Base-by-base conservation (phyloP, 2,797 vertebrate genomes). In the Echiichthys vipera region DNA sequence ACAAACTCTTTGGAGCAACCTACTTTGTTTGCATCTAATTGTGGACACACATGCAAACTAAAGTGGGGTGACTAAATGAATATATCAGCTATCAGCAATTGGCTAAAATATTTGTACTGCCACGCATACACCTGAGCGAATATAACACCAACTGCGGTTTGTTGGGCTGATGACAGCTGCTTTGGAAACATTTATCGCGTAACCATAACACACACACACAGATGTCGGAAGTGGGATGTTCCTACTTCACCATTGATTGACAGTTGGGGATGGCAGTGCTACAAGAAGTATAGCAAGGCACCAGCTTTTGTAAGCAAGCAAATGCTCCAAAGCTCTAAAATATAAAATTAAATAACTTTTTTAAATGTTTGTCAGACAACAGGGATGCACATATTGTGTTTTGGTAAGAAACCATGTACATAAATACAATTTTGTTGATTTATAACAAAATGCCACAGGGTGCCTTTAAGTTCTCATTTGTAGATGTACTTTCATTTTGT, bases 121-220 rank as follows among this genome's bases (percentile, higher is more conserved):
- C n/a, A n/a, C n/a, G n/a, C n/a, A n/a, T n/a, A n/a, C n/a, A n/a
- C n/a, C n/a, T n/a, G n/a, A n/a, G n/a, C n/a, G n/a, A n/a, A n/a
- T n/a, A n/a, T n/a, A n/a, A n/a, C n/a, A n/a, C n/a, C n/a, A n/a
- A n/a, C n/a, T n/a, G n/a, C n/a, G n/a, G n/a, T n/a, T n/a, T n/a
- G n/a, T n/a, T n/a, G n/a, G n/a, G n/a, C n/a, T n/a, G n/a, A n/a
- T n/a, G n/a, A n/a, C n/a, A n/a, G n/a, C n/a, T n/a, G n/a, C n/a
- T n/a, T n/a, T n/a, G n/a, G n/a, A n/a, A n/a, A n/a, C n/a, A n/a
- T n/a, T n/a, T n/a, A n/a, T n/a, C n/a, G n/a, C n/a, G n/a, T n/a
- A n/a, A n/a, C n/a, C n/a, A n/a, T n/a, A n/a, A n/a, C n/a, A 36
- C 2, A 1, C 2, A 1, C 7, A 50, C 4, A 7, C 18, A 8